These are phyloP conservation scores for Pionites leucogaster DNA, from an alignment of 2,113 vertebrate genomes.

Conservation along the genomic window DNA sequence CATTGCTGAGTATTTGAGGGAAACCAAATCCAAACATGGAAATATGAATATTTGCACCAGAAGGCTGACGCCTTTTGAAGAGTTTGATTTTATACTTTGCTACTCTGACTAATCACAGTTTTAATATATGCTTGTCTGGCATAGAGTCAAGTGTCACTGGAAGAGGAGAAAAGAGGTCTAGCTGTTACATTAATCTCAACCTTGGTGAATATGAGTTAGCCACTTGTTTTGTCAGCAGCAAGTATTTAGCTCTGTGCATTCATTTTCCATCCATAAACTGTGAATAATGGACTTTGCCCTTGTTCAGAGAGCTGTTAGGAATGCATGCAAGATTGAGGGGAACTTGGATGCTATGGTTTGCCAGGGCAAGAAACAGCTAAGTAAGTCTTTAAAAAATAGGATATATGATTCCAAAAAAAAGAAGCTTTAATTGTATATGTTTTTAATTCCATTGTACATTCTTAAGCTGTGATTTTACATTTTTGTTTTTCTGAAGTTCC, in stretches of 20 bases:
- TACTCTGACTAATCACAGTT: neutral
- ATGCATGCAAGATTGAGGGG: neutral
- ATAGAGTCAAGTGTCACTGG: neutral
- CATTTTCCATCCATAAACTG: neutral
- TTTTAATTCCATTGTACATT: neutral
- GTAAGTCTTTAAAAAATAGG: neutral
- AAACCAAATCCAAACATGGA: neutral
- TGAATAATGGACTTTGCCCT: neutral
- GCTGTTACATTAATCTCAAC: neutral
- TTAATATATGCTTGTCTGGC: neutral
- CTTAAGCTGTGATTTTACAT: neutral
- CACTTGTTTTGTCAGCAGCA: constrained; percentile 1
- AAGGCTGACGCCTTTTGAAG: neutral
- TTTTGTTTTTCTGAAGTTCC: neutral
- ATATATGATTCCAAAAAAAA: neutral
- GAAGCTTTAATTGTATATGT: neutral
- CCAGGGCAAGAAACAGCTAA: neutral
- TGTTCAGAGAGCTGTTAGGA: neutral
- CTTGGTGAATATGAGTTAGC: neutral
- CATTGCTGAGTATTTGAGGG: neutral
- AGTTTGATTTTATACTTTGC: neutral
- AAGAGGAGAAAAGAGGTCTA: neutral
- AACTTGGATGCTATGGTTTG: neutral
- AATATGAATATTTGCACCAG: neutral
- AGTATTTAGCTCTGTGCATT: neutral